These are phyloP conservation scores for Drymonia ruficornis DNA, from an alignment of 2,888 invertebrate genomes.

Conservation along the genomic window DNA sequence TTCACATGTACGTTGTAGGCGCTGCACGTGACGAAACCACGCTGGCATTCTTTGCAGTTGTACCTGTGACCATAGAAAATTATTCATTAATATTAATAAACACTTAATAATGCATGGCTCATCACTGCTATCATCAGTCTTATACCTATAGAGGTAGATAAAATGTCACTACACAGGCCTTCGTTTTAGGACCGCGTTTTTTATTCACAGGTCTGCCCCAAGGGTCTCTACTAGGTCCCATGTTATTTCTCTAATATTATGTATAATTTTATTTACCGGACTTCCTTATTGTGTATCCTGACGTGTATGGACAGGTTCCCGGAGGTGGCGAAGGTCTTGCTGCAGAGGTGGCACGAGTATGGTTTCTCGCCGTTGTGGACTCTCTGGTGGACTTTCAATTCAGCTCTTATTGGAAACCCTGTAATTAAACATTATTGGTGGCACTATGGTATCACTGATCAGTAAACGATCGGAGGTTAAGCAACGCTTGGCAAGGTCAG, in stretches of 20 bases:
- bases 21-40: conserved; percentile 75
- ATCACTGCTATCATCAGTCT: no score
- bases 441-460: no score
- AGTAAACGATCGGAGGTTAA: no score
- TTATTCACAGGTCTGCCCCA: background rate
- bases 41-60: conserved; percentile 69
- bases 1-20: conserved; percentile 74
- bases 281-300: conserved; percentile 76
- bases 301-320: conserved; percentile 77
- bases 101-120: no score
- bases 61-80: conserved; percentile 52
- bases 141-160: no score
- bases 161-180: no score
- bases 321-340: conserved; percentile 75
- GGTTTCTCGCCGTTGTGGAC: conserved; percentile 80
- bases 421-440: conserved; percentile 11
- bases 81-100: background rate
- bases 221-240: background rate
- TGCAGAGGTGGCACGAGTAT: conserved; percentile 71
- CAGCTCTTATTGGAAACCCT: conserved; percentile 78
- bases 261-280: conserved; percentile 55
- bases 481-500: no score
- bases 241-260: background rate
- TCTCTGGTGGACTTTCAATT: conserved; percentile 73
- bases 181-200: no score